Percentiles rank a stretch among this genome's conserved stretches.
Evolutionary conservation across 2,797 vertebrate species (phyloP).

Genomic region (Lutra lutra): DNA sequence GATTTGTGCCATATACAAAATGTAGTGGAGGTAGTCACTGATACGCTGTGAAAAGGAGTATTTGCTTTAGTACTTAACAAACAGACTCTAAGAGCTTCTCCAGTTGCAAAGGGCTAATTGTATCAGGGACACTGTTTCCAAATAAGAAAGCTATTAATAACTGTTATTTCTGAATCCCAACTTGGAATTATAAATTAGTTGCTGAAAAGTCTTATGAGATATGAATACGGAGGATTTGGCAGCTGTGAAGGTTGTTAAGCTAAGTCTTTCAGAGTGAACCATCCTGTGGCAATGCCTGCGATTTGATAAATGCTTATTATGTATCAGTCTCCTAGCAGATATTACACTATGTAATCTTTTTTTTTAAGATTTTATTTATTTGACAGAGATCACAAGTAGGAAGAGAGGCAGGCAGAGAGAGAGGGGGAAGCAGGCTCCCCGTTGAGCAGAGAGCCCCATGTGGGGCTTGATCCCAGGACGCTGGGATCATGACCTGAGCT

Average conservation of each 20-base stretch:
- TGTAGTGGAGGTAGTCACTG: constrained; percentile 22
- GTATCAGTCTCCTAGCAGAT: not conserved
- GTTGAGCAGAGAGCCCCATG: too few relatives aligned
- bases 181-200: not conserved
- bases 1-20: constrained; percentile 29
- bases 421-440: too few relatives aligned
- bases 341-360: not conserved
- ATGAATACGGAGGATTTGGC: not conserved
- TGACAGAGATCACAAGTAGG: too few relatives aligned
- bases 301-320: not conserved
- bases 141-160: constrained; percentile 54
- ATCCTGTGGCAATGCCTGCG: not conserved
- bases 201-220: not conserved
- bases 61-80: constrained; percentile 67
- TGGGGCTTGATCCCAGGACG: too few relatives aligned
- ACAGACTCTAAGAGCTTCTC: constrained; percentile 42
- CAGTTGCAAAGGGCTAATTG: constrained; percentile 59
- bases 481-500: too few relatives aligned
- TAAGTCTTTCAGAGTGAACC: not conserved
- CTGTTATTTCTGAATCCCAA: not conserved
- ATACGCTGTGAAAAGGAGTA: constrained; percentile 15
- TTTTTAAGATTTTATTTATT: too few relatives aligned
- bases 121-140: constrained; percentile 50
- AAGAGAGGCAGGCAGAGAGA: too few relatives aligned
- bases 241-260: not conserved